phyloP scores from a whole-genome alignment of 2,888 invertebrate species.

The Tinea semifulvella region DNA sequence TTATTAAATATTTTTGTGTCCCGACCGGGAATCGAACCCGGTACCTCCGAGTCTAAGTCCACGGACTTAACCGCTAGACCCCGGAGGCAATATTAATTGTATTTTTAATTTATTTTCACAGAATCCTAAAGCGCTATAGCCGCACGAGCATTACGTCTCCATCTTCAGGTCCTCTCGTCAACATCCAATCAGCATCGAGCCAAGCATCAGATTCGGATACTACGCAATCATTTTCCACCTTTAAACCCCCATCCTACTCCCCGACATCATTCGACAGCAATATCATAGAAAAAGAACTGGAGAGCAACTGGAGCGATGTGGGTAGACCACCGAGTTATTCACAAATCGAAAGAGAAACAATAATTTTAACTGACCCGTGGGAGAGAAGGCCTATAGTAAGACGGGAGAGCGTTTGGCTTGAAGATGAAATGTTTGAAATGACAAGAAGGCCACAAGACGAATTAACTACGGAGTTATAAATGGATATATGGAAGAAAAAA shows the following conservation, averaged over 20 bases:
- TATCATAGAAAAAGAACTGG: conserved; percentile 46
- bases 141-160: conserved; percentile 56
- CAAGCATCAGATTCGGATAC: conserved; percentile 49
- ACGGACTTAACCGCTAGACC: no score
- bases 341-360: conserved; percentile 50
- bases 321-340: conserved; percentile 51
- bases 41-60: no score
- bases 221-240: conserved; percentile 57
- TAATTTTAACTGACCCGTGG: conserved; percentile 56
- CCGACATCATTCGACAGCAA: conserved; percentile 59
- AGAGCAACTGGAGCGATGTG: conserved; percentile 63
- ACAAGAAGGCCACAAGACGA: conserved; percentile 89
- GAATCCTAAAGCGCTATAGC: conserved; percentile 73
- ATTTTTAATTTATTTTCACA: conserved; percentile 26
- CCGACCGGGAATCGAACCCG: no score
- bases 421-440: conserved; percentile 84
- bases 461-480: conserved; percentile 84
- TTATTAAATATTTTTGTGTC: no score
- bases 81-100: no score
- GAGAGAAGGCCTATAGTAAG: conserved; percentile 57
- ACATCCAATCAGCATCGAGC: conserved; percentile 72
- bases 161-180: conserved; percentile 79
- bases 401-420: conserved; percentile 72
- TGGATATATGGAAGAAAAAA: no score
- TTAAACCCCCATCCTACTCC: conserved; percentile 61